Percentiles rank a stretch among this genome's conserved stretches.
These are phyloP conservation scores for Rhea americana DNA, from an alignment of 2,113 vertebrate genomes.

Conservation along the genomic window DNA sequence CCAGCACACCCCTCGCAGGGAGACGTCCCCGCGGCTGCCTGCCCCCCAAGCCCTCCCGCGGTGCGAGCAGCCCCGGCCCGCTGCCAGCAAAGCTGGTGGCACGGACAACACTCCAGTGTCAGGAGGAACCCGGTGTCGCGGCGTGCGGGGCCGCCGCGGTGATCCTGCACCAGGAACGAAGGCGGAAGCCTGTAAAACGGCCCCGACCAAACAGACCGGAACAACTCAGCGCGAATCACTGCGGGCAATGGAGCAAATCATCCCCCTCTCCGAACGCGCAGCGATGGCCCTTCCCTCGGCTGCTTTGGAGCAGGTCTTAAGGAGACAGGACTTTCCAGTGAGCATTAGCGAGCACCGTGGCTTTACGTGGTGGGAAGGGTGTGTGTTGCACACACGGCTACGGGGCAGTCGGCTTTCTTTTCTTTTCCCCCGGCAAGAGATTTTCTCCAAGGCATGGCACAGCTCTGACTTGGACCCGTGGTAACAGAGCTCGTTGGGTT, in stretches of 20 bases:
- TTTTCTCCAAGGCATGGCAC: not conserved
- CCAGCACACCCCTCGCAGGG: too few relatives aligned
- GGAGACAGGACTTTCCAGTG: not conserved
- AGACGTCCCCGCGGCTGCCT: too few relatives aligned
- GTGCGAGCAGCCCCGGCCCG: accelerated
- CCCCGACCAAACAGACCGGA: not conserved
- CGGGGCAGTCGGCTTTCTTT: not conserved
- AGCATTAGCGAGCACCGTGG: accelerated
- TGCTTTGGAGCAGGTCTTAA: not conserved
- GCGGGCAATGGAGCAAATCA: not conserved
- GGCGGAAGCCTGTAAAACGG: not conserved
- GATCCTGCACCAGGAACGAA: not conserved
- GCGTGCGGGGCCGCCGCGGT: accelerated
- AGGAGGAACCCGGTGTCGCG: not conserved
- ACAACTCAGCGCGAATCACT: not conserved
- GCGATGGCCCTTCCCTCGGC: not conserved
- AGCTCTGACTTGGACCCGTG: not conserved
- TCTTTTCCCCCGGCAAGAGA: not conserved
- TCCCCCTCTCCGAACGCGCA: not conserved
- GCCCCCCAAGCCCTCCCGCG: accelerated
- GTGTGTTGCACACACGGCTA: not conserved
- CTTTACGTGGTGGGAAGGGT: accelerated
- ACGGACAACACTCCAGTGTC: accelerated
- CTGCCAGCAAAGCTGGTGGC: not conserved
- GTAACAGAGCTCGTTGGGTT: not conserved